Conservation (phyloP, 2,113 vertebrate species). For the Ursus arctos region DNA sequence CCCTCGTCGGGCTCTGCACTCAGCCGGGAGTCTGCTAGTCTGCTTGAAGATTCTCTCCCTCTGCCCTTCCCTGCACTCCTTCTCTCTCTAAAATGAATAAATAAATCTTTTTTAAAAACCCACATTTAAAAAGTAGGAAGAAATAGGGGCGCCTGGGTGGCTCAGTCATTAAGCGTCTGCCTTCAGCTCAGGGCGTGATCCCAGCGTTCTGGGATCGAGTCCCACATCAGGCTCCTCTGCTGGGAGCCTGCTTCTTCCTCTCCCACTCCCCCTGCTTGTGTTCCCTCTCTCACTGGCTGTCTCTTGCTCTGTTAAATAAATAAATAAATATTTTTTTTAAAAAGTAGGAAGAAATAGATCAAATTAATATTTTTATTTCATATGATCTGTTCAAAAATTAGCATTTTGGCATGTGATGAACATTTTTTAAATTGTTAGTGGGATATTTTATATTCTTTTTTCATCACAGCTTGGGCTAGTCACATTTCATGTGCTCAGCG, state of each 20-base stretch:
- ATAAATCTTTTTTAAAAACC: neutral
- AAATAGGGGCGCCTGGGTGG: neutral
- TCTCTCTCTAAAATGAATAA: neutral
- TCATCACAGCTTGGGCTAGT: constrained; percentile 7
- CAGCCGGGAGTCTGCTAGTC: neutral
- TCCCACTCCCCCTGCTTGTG: too few species aligned
- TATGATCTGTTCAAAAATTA: neutral
- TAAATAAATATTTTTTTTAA: neutral
- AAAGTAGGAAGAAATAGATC: neutral
- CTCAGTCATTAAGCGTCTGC: too few species aligned
- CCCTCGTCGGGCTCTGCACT: neutral
- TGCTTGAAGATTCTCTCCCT: neutral
- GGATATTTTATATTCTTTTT: neutral
- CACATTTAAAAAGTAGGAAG: neutral
- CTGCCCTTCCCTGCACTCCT: neutral
- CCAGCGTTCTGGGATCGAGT: too few species aligned
- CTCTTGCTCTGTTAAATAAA: neutral
- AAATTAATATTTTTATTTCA: neutral
- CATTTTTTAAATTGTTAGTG: neutral
- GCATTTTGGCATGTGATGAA: neutral
- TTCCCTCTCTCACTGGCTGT: too few species aligned
- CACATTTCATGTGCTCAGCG: neutral
- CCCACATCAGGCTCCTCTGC: too few species aligned
- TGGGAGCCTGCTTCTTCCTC: too few species aligned
- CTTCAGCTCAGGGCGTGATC: too few species aligned